Evolutionary conservation across 2,888 invertebrate genomes (phyloP).

Genomic region (Tipula helvola): DNA sequence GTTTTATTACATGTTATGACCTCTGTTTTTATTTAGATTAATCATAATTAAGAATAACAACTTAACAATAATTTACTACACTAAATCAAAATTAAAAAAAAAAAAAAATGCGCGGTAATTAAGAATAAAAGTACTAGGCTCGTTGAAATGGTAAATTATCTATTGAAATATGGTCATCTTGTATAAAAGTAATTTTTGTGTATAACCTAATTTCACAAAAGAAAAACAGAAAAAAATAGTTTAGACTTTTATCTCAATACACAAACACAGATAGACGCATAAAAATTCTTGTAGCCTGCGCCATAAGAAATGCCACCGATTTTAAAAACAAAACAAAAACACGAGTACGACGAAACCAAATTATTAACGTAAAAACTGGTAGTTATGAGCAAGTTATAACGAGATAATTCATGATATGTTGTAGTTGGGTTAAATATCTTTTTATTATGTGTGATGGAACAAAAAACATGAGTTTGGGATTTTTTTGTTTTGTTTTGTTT

Average conservation of each 20-base stretch:
- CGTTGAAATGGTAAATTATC: neutral
- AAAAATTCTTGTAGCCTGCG: neutral
- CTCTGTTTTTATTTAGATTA: neutral
- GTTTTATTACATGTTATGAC: neutral
- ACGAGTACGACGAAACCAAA: neutral
- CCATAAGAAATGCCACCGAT: neutral
- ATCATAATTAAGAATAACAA: neutral
- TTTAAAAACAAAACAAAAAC: neutral
- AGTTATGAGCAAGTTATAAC: neutral
- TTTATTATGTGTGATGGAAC: neutral
- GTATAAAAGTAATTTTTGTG: neutral
- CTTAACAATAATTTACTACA: neutral
- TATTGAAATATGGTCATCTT: neutral
- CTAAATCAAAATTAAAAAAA: neutral
- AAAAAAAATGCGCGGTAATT: neutral
- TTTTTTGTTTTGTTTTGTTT: neutral
- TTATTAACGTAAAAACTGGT: neutral
- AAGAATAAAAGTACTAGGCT: neutral
- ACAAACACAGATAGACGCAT: neutral
- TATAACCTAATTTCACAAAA: neutral
- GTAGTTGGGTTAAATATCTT: neutral
- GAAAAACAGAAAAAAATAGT: neutral
- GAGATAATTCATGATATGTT: neutral
- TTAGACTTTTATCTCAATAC: neutral
- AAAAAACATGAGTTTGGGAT: neutral